These are phyloP conservation scores for Campoletis raptor DNA, from an alignment of 2,888 invertebrate genomes.

Conservation along the genomic window DNA sequence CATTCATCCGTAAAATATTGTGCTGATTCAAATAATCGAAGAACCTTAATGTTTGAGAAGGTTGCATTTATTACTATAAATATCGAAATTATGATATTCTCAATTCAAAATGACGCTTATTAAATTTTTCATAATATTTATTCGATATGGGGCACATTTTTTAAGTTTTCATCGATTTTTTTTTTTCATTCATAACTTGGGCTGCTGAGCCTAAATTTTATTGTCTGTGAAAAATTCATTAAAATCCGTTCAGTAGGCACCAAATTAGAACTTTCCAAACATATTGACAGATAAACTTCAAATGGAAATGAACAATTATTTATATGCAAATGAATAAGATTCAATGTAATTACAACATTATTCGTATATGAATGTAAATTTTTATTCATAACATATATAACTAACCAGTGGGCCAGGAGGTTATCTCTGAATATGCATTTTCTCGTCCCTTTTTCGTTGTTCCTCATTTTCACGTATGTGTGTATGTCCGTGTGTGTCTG, in stretches of 20 bases:
- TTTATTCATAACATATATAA: not conserved
- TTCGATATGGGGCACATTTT: too few species aligned
- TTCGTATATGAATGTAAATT: not conserved
- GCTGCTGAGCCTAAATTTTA: too few species aligned
- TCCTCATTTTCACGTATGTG: not conserved
- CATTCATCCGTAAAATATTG: not conserved
- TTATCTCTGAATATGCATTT: slow-evolving; percentile 8
- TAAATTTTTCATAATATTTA: too few species aligned
- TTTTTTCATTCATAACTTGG: too few species aligned
- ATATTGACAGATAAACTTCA: too few species aligned
- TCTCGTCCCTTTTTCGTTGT: not conserved
- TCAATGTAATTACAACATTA: not conserved
- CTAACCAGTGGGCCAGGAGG: too few species aligned
- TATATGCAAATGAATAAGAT: not conserved
- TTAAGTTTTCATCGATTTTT: too few species aligned
- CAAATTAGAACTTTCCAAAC: too few species aligned
- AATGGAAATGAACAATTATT: not conserved
- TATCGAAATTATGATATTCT: not conserved
- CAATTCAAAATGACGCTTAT: too few species aligned
- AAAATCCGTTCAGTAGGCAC: too few species aligned
- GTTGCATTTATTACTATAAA: not conserved
- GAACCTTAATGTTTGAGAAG: not conserved
- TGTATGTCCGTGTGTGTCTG: not conserved
- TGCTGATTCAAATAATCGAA: not conserved
- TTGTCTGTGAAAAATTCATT: too few species aligned